These are phyloP conservation scores for Itoplectis maculator DNA, from an alignment of 2,888 invertebrate species.

Conservation along the genomic window DNA sequence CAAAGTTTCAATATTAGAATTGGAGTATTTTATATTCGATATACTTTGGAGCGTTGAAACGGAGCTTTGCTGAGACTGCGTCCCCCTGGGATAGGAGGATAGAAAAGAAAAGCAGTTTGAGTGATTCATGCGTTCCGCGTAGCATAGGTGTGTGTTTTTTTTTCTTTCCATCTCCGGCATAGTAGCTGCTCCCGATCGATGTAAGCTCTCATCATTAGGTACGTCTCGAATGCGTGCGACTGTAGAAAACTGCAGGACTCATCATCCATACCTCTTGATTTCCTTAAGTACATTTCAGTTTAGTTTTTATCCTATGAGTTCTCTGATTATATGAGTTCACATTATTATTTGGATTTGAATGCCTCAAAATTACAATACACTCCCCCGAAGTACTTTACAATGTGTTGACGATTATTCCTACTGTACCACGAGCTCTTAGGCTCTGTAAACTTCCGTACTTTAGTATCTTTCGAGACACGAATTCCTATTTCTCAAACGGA, in stretches of 20 bases:
- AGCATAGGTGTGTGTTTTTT: conserved; percentile 39
- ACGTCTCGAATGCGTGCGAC: conserved; percentile 37
- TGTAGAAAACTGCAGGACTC: conserved; percentile 48
- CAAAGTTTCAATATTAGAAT: conserved; percentile 46
- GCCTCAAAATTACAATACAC: conserved; percentile 68
- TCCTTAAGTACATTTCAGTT: conserved; percentile 44
- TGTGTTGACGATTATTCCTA: conserved; percentile 5
- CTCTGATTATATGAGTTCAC: neutral
- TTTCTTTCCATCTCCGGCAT: conserved; percentile 24
- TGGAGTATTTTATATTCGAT: conserved; percentile 22
- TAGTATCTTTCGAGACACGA: conserved; percentile 19
- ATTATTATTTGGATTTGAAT: conserved; percentile 61
- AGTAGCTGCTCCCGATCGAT: conserved; percentile 27
- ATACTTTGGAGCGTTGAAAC: conserved; percentile 20
- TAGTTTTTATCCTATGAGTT: conserved; percentile 33
- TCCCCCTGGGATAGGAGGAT: conserved; percentile 8
- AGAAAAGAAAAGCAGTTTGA: conserved; percentile 83
- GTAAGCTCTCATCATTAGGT: conserved; percentile 54
- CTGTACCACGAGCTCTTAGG: conserved; percentile 4
- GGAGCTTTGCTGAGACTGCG: conserved; percentile 38
- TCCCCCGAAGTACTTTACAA: neutral
- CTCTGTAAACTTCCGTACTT: conserved; percentile 16
- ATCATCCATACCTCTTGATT: conserved; percentile 57
- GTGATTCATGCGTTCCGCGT: conserved; percentile 83
- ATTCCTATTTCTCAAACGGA: conserved; percentile 14